Conservation (phyloP, 2,113 vertebrate genomes). For the Falcunculus frontatus region DNA sequence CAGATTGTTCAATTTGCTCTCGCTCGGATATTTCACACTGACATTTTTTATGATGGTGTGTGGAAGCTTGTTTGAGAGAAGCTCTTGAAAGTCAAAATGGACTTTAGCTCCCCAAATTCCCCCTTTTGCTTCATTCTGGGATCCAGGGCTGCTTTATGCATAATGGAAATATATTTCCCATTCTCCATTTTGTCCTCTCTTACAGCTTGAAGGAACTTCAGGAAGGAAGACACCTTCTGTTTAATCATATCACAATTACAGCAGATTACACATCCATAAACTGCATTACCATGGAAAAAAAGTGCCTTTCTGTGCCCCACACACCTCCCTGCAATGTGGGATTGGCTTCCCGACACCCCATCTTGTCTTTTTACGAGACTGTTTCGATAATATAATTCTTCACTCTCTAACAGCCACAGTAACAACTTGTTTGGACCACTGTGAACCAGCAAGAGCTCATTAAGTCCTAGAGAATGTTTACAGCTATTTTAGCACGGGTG, state of each 20-base stretch:
- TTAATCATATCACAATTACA: not conserved
- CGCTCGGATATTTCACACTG: slow-evolving; percentile 8
- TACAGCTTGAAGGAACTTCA: not conserved
- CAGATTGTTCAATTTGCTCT: slow-evolving; percentile 19
- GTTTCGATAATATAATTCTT: slow-evolving; percentile 43
- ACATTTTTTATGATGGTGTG: not conserved
- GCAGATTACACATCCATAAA: not conserved
- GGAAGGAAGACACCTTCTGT: not conserved
- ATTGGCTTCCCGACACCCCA: not conserved
- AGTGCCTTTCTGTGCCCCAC: not conserved
- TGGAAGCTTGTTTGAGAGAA: not conserved
- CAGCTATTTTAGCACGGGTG: slow-evolving; percentile 24
- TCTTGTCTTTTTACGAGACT: slow-evolving; percentile 24
- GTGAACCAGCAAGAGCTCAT: slow-evolving; percentile 66
- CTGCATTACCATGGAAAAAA: not conserved
- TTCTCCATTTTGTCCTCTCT: not conserved
- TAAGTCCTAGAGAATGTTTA: slow-evolving; percentile 60
- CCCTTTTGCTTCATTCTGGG: not conserved
- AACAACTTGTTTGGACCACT: slow-evolving; percentile 43
- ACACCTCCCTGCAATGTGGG: not conserved
- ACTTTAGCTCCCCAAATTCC: not conserved
- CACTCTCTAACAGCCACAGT: slow-evolving; percentile 24
- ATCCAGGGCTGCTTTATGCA: not conserved
- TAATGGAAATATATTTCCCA: not conserved
- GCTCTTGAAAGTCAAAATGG: not conserved